Evolutionary conservation across 1,140 invertebrate genomes (phyloP), one percentile per base, ranked within the genome.

Genomic region (Mactra quadrangularis): DNA sequence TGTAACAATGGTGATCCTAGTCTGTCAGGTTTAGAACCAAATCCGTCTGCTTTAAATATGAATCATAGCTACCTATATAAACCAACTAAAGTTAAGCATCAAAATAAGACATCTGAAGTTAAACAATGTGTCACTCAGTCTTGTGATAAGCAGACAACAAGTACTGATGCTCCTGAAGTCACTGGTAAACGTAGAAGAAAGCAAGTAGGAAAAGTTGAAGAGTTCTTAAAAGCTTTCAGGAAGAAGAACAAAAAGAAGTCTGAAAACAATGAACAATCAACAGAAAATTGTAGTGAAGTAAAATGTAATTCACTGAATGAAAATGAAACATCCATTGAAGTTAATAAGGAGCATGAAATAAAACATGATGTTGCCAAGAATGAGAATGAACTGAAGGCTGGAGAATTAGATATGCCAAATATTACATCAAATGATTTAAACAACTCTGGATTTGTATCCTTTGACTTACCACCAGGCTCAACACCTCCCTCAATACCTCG

Each of bases 201-300:
- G 33, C 11, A 62, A 27, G 76, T 79, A 22, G 60, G 76, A 22
- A 79, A 70, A 45, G 76, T 79, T 15, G 76, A 79, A 29, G 76
- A 79, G 45, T 79, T 79, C 27, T n/a, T 79, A 2, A 41, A 45
- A 33, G 66, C 47, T 70, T 41, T 62, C 41, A 68, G 66, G 27
- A 55, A 41, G 22, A 29, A 47, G 33, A 79, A 79, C 19, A 53
- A 33, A 11, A 70, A 68, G 22, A 79, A 70, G 59, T 55, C 52
- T 55, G 52, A 55, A 27, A 19, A 22, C 19, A 7, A 9, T 55
- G 52, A 19, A 55, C 17, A 55, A 19, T 22, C 17, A 9, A 55
- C 17, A 9, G 4, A 19, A 19, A 22, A 19, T 55, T n/a, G n/a
- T n/a, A 22, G 52, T 55, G 52, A 55, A 55, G n/a, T n/a, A n/a